Evolutionary conservation across 2,797 vertebrate genomes (phyloP), one percentile per base, ranked within the genome.

Genomic region (Corythornis leucogaster): DNA sequence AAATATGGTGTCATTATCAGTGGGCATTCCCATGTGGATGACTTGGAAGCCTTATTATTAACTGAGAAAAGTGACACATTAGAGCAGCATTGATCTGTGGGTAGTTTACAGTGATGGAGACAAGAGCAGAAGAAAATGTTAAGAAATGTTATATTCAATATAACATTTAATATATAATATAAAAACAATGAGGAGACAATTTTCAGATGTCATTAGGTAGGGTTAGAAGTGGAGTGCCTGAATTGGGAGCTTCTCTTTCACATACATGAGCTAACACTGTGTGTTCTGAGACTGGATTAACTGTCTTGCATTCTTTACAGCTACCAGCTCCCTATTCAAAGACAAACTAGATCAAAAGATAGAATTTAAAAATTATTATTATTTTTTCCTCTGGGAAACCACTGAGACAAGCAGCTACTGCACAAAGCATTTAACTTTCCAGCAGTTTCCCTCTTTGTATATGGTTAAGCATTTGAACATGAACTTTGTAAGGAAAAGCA

Each of bases 101-200:
- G 21, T 68, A 35, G 25, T 85, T 51, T 25, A 51, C n/a, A 57
- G 28, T 28, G 53, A 35, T 22, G 30, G 61, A 67, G 43, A 67
- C 25, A 31, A 80, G 25, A 25, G n/a, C 31, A 68, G 54, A 81
- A 57, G 21, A 73, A 73, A 46, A 40, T 33, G 8, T 61, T 66
- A 64, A 31, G 58, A 50, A 84, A 80, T 20, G 15, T 77, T 57
- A 28, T 25, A 61, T 57, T 66, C 17, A 71, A 2, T 35, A 33
- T 28, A 87, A 17, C n/a, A n/a, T n/a, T n/a, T n/a, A n/a, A n/a
- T n/a, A n/a, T n/a, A n/a, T n/a, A n/a, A n/a, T n/a, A n/a, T n/a
- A n/a, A n/a, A n/a, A n/a, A n/a, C 50, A 67, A 20, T 1, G 1
- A 31, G 0, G 2, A 66, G 69, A 45, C 54, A 2, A 33, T 76